Percentiles rank a stretch among this genome's conserved stretches.
Conservation (phyloP, 1,140 invertebrate species). For the Lasioglossum albipes region DNA sequence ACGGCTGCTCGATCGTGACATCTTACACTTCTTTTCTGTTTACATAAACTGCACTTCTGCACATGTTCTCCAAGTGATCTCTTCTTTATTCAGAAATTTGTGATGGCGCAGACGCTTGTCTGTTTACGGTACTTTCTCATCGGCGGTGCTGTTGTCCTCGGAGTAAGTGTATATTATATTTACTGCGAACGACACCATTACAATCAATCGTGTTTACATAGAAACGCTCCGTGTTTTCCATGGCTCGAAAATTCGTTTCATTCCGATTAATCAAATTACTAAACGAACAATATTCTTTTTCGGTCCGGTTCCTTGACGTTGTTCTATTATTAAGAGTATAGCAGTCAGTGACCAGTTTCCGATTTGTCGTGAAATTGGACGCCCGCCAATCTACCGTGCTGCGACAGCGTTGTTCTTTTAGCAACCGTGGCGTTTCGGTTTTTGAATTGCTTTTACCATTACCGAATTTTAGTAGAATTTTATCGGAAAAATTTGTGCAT, state of each 20-base stretch:
- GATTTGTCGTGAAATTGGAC: slow-evolving; percentile 30
- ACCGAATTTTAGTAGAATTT: too few relatives aligned
- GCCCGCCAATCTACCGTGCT: slow-evolving; percentile 6
- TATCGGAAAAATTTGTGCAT: too few relatives aligned
- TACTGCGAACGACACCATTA: neutral
- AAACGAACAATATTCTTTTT: neutral
- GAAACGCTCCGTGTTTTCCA: neutral
- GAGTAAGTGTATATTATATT: slow-evolving; percentile 64
- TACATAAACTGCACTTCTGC: neutral
- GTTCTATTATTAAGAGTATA: slow-evolving; percentile 40
- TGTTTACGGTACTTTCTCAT: slow-evolving; percentile 70
- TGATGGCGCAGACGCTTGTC: slow-evolving; percentile 57
- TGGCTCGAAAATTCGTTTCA: neutral
- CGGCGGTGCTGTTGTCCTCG: slow-evolving; percentile 64
- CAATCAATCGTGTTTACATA: neutral
- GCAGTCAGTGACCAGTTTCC: slow-evolving; percentile 9
- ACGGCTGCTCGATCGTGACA: slow-evolving; percentile 15
- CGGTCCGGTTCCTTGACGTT: neutral
- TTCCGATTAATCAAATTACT: neutral
- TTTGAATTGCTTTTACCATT: neutral
- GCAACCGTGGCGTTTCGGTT: neutral
- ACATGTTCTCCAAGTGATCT: slow-evolving; percentile 22
- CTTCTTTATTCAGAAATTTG: slow-evolving; percentile 29
- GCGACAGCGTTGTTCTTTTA: neutral
- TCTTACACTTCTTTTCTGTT: neutral